Percentiles rank a stretch among this genome's conserved stretches.
phyloP scores from a whole-genome alignment of 2,113 vertebrate genomes.

The Percopsis transmontana region DNA sequence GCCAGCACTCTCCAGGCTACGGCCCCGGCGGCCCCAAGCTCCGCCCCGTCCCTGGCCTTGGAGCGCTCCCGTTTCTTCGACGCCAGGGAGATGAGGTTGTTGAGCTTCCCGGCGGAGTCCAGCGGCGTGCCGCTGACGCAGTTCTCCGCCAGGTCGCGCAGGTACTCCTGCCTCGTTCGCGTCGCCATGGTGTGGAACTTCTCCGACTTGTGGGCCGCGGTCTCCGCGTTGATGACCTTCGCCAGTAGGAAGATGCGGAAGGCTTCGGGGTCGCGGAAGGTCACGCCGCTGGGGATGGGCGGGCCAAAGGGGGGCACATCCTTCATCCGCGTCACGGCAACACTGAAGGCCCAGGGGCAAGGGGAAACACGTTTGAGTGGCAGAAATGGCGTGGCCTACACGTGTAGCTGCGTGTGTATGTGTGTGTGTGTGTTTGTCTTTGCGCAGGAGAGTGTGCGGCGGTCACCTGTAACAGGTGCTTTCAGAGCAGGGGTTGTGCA shows the following conservation, averaged over 20 bases:
- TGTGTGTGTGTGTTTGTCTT: neutral
- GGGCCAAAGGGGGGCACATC: constrained; percentile 94
- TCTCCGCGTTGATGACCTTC: constrained; percentile 93
- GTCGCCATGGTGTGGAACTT: constrained; percentile 97
- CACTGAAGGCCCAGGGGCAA: constrained; percentile 63
- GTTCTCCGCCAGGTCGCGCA: constrained; percentile 90
- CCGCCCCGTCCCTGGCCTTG: constrained; percentile 79
- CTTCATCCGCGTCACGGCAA: constrained; percentile 95
- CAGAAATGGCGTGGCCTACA: neutral
- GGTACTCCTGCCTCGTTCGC: constrained; percentile 89
- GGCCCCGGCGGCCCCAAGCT: constrained; percentile 82
- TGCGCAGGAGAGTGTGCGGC: neutral
- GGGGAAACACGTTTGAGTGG: neutral
- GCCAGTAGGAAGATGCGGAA: constrained; percentile 92
- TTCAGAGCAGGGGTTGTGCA: constrained; percentile 89
- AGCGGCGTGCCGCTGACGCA: constrained; percentile 86
- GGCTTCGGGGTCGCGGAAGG: constrained; percentile 84
- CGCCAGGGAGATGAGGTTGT: constrained; percentile 89
- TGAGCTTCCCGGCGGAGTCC: constrained; percentile 86
- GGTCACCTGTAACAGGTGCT: constrained; percentile 88
- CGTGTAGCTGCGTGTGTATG: neutral
- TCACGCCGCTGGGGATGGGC: constrained; percentile 82
- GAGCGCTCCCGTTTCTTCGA: constrained; percentile 91
- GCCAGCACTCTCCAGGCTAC: constrained; percentile 84
- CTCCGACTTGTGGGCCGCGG: constrained; percentile 89